phyloP scores from a whole-genome alignment of 2,888 invertebrate species.

The Xestobium rufovillosum region DNA sequence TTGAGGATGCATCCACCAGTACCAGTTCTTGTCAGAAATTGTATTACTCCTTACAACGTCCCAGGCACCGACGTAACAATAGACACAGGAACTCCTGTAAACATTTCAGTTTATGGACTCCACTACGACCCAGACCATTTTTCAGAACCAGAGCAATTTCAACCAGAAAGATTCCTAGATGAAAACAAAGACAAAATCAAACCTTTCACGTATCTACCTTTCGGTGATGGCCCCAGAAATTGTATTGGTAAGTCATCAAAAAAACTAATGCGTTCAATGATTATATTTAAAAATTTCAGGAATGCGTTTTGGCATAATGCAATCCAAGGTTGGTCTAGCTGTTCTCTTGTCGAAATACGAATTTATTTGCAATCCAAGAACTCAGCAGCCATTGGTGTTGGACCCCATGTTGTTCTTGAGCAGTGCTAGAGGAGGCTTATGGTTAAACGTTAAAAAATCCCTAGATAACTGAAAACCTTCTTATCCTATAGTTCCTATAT shows the following conservation, averaged over 20 bases:
- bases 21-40: no score
- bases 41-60: no score
- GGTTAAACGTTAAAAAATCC: slow-evolving; percentile 1
- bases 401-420: slow-evolving; percentile 5
- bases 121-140: no score
- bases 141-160: slow-evolving; percentile 7
- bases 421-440: slow-evolving; percentile 10
- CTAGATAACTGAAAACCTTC: no score
- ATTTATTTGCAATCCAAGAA: slow-evolving; percentile 6
- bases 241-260: slow-evolving; percentile 12
- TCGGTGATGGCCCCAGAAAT: slow-evolving; percentile 13
- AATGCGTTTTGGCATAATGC: slow-evolving; percentile 9
- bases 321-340: slow-evolving; percentile 7
- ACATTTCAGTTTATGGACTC: no score
- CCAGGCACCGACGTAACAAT: no score
- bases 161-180: no score
- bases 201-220: no score
- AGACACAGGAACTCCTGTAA: no score
- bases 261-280: neutral
- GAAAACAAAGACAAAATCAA: no score
- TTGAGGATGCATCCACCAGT: no score
- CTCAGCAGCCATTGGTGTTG: neutral
- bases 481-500: no score
- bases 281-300: slow-evolving; percentile 3
- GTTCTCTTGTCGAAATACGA: slow-evolving; percentile 8